Percentiles rank a stretch among this genome's conserved stretches.
These are phyloP conservation scores for Delia radicum DNA, from an alignment of 1,140 invertebrate genomes.

Conservation along the genomic window DNA sequence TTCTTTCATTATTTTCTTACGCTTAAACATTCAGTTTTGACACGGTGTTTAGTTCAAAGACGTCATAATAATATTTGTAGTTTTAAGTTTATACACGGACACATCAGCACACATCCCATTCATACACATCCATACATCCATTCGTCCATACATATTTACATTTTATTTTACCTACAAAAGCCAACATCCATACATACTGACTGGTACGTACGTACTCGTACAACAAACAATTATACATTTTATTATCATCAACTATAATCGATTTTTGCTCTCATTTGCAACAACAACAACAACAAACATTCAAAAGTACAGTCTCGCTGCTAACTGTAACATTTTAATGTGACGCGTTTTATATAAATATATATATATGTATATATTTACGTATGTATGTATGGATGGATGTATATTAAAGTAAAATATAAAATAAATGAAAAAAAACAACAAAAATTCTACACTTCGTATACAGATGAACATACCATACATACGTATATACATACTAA, in stretches of 20 bases:
- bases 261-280: constrained; percentile 4
- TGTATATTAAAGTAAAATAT: not conserved
- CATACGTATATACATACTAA: not conserved
- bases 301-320: not conserved
- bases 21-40: too few relatives aligned
- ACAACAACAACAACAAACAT: not conserved
- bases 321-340: constrained; percentile 1
- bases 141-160: not conserved
- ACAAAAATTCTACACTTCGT: not conserved
- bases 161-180: not conserved
- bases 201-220: not conserved
- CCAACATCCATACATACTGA: not conserved
- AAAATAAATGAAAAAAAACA: not conserved
- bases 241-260: not conserved
- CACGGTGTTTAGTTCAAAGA: too few relatives aligned
- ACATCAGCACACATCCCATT: too few relatives aligned
- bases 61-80: too few relatives aligned
- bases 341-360: not conserved
- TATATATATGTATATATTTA: too few relatives aligned
- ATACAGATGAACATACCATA: not conserved
- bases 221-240: not conserved
- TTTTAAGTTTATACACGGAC: too few relatives aligned
- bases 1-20: too few relatives aligned
- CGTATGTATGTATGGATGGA: too few relatives aligned
- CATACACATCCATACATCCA: not conserved